Conservation (phyloP, 2,113 vertebrate genomes). For the Clinocottus analis region DNA sequence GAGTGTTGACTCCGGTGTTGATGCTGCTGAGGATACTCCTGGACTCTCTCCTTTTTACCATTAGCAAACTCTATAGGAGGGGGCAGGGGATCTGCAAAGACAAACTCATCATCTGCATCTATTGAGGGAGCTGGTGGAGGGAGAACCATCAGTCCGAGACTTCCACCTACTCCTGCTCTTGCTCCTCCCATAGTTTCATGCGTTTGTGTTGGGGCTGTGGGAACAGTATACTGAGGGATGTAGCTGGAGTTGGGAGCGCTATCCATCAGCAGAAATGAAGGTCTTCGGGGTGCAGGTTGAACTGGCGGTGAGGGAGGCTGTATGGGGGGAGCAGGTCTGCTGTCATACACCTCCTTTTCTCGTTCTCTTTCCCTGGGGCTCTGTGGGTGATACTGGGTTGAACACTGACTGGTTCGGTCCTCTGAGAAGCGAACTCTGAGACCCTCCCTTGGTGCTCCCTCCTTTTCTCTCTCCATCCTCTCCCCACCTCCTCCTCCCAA, state of each 20-base stretch:
- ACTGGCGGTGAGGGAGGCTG: slow-evolving; percentile 72
- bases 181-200: slow-evolving; percentile 52
- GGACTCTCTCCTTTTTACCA: slow-evolving; percentile 80
- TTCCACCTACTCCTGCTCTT: slow-evolving; percentile 53
- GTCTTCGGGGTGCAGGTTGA: slow-evolving; percentile 78
- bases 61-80: slow-evolving; percentile 94
- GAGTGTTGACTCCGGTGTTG: slow-evolving; percentile 62
- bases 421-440: slow-evolving; percentile 86
- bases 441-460: slow-evolving; percentile 76
- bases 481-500: slow-evolving; percentile 74
- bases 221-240: slow-evolving; percentile 77
- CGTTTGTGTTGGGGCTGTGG: slow-evolving; percentile 62
- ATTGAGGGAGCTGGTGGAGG: slow-evolving; percentile 92
- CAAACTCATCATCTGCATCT: slow-evolving; percentile 92
- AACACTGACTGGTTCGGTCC: slow-evolving; percentile 78
- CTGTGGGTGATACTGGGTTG: slow-evolving; percentile 71
- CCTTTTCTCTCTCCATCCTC: slow-evolving; percentile 73
- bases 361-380: slow-evolving; percentile 63
- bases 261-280: slow-evolving; percentile 82
- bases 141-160: slow-evolving; percentile 87
- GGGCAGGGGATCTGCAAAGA: slow-evolving; percentile 91
- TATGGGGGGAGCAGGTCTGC: slow-evolving; percentile 64
- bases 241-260: slow-evolving; percentile 69
- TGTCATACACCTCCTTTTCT: slow-evolving; percentile 76
- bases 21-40: slow-evolving; percentile 68